A percentile compares a stretch with the other conserved stretches of the same genome.
Conservation (phyloP, 2,113 vertebrate species). For the Emydocephalus ijimae region DNA sequence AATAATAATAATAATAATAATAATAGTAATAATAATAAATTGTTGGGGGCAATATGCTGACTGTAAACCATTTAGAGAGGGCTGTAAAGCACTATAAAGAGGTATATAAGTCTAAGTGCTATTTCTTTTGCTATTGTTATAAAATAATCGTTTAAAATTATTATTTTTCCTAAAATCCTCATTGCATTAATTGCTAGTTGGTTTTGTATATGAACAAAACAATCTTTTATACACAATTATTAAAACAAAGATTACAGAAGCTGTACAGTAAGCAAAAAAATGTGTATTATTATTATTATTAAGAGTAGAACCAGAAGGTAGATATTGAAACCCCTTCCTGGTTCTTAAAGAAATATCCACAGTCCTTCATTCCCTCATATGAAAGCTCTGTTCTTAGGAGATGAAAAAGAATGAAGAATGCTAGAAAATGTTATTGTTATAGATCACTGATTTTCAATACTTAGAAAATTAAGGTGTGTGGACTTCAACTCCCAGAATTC, state of each 20-base stretch:
- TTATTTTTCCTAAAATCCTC: not conserved
- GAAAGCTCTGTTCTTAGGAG: not conserved
- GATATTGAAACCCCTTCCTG: too few relatives aligned
- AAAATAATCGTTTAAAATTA: not conserved
- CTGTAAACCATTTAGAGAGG: too few relatives aligned
- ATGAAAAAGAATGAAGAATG: not conserved
- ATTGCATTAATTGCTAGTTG: not conserved
- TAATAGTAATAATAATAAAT: too few relatives aligned
- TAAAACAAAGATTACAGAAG: not conserved
- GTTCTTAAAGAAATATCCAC: not conserved
- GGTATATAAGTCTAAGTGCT: too few relatives aligned
- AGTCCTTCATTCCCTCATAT: not conserved
- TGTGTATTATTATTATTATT: too few relatives aligned
- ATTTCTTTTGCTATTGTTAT: not conserved
- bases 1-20: too few relatives aligned
- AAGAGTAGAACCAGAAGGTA: too few relatives aligned
- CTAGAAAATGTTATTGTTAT: not conserved
- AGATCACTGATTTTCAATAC: not conserved
- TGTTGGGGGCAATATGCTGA: too few relatives aligned
- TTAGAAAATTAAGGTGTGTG: not conserved
- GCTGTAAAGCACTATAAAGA: too few relatives aligned
- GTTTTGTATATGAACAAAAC: not conserved
- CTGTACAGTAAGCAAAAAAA: not conserved
- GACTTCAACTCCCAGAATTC: not conserved
- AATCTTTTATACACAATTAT: not conserved